Evolutionary conservation across 1,140 invertebrate species (phyloP).

Genomic region (Papilio helenus): DNA sequence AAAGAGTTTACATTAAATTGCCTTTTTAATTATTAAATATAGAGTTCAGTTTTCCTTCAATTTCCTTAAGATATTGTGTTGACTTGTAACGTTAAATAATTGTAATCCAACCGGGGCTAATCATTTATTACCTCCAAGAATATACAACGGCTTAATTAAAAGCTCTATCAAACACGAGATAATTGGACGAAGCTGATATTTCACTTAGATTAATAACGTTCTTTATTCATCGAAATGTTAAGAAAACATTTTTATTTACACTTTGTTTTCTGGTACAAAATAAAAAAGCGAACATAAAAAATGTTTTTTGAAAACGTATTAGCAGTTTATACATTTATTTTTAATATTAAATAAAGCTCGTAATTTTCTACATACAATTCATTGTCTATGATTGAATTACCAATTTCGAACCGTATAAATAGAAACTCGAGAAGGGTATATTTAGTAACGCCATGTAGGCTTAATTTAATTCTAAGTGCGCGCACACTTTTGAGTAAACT

Average conservation of each 20-base stretch:
- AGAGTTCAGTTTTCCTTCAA: neutral
- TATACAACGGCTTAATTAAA: constrained; percentile 23
- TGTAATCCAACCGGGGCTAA: constrained; percentile 11
- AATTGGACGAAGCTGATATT: constrained; percentile 20
- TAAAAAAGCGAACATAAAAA: neutral
- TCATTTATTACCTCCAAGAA: constrained; percentile 19
- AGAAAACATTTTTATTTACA: neutral
- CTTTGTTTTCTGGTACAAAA: neutral
- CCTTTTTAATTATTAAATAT: neutral
- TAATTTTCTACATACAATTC: too few species aligned
- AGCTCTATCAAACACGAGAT: constrained; percentile 14
- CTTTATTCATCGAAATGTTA: neutral
- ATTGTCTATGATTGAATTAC: too few species aligned
- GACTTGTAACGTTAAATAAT: constrained; percentile 12
- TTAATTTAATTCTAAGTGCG: neutral
- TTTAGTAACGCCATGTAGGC: neutral
- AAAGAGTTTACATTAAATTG: neutral
- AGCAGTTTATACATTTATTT: too few species aligned
- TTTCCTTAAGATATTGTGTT: neutral
- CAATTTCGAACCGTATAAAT: too few species aligned
- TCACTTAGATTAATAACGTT: neutral
- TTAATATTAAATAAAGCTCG: neutral
- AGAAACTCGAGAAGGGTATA: too few species aligned
- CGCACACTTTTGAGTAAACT: too few species aligned
- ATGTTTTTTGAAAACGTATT: neutral